These are phyloP conservation scores for Lepus timidus DNA, from an alignment of 2,113 vertebrate genomes.

Conservation along the genomic window DNA sequence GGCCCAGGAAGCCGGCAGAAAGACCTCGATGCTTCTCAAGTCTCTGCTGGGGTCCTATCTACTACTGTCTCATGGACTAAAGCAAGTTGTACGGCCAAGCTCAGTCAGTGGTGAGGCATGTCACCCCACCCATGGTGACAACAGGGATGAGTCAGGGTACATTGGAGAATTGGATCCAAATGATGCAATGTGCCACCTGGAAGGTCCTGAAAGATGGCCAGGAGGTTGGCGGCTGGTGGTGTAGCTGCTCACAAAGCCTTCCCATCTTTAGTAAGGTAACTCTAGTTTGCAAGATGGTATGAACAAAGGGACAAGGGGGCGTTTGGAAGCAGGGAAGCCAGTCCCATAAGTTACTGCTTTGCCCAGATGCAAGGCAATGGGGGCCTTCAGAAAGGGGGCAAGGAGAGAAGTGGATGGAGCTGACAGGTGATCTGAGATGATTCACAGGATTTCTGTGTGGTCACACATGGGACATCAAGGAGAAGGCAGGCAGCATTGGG, in stretches of 20 bases:
- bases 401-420: background rate
- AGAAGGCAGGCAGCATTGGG: background rate
- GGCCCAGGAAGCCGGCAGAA: background rate
- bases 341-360: background rate
- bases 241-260: background rate
- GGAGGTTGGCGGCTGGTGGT: background rate
- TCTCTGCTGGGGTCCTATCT: background rate
- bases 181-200: rapidly evolving
- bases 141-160: background rate
- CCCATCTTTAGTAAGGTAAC: background rate
- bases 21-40: background rate
- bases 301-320: background rate
- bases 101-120: background rate
- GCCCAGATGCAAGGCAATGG: background rate
- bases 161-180: background rate
- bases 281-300: background rate
- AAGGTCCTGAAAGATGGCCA: background rate
- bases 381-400: background rate
- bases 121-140: background rate
- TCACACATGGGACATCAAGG: background rate
- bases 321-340: background rate
- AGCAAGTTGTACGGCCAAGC: background rate
- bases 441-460: background rate
- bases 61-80: background rate
- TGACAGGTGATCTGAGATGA: background rate